Percentiles rank a stretch among this genome's conserved stretches.
These are phyloP conservation scores for Zaprionus davidi DNA, from an alignment of 1,140 invertebrate genomes.

Conservation along the genomic window DNA sequence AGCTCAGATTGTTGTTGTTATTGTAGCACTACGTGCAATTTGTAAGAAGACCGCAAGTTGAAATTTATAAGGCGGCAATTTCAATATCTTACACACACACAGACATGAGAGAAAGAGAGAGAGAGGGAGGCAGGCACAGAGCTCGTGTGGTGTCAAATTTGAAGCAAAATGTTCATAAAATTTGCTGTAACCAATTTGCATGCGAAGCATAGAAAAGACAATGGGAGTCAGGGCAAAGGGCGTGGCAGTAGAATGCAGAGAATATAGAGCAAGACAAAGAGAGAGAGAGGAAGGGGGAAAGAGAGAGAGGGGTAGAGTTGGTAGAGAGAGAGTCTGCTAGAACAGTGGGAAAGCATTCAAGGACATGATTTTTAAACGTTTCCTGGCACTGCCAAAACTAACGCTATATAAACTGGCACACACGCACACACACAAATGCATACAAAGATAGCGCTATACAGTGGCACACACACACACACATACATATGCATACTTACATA, in stretches of 20 bases:
- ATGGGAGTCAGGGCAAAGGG: not conserved
- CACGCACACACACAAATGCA: conserved; percentile 28
- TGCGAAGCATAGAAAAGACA: conserved; percentile 38
- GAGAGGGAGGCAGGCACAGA: not conserved
- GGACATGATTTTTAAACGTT: conserved; percentile 77
- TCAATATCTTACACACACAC: conserved; percentile 58
- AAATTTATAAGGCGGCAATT: conserved; percentile 77
- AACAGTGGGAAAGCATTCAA: conserved; percentile 53
- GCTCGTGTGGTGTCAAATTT: conserved; percentile 71
- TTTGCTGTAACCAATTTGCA: conserved; percentile 76
- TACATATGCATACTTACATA: conserved; percentile 20
- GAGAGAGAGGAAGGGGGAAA: not conserved
- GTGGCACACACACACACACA: conserved; percentile 19
- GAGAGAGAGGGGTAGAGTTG: not conserved
- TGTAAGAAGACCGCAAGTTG: conserved; percentile 68
- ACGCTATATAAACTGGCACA: conserved; percentile 39
- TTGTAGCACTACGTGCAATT: conserved; percentile 54
- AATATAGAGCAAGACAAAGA: not conserved
- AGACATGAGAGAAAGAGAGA: not conserved
- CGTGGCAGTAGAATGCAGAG: not conserved
- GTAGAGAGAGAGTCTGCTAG: not conserved
- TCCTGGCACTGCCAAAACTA: conserved; percentile 58
- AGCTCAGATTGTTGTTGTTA: conserved; percentile 41
- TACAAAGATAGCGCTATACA: conserved; percentile 24
- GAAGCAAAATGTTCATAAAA: conserved; percentile 76